These are phyloP conservation scores for Microctenopoma lineatum DNA, from an alignment of 2,797 vertebrate species.

Conservation along the genomic window DNA sequence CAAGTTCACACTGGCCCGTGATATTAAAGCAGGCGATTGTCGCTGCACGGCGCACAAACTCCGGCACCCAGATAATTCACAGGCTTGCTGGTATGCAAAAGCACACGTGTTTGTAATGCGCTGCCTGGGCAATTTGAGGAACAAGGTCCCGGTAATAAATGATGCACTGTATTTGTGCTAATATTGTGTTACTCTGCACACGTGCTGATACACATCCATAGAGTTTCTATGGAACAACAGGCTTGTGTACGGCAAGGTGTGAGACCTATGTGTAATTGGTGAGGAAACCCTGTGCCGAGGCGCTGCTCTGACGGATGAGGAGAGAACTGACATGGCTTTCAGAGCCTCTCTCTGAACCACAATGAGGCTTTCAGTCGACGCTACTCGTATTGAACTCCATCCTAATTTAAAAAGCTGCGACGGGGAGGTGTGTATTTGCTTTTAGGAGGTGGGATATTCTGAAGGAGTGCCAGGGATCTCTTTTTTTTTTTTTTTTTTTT, in stretches of 20 bases:
- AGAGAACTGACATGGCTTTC: slow-evolving; percentile 61
- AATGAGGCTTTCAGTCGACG: slow-evolving; percentile 71
- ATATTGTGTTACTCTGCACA: slow-evolving; percentile 5
- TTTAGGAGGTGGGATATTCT: slow-evolving; percentile 75
- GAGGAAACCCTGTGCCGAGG: slow-evolving; percentile 64
- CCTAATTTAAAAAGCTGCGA: slow-evolving; percentile 68
- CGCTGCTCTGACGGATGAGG: slow-evolving; percentile 70
- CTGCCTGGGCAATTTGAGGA: slow-evolving; percentile 5
- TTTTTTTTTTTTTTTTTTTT: slow-evolving; percentile 15
- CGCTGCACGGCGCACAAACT: not conserved
- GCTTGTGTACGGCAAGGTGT: slow-evolving; percentile 8
- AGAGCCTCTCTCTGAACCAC: slow-evolving; percentile 59
- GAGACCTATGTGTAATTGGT: slow-evolving; percentile 61
- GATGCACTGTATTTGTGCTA: slow-evolving; percentile 10
- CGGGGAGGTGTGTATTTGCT: slow-evolving; percentile 65
- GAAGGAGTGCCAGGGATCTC: slow-evolving; percentile 63
- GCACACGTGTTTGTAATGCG: slow-evolving; percentile 22
- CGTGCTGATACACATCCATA: not conserved
- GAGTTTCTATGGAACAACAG: slow-evolving; percentile 12
- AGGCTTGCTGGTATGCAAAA: slow-evolving; percentile 17
- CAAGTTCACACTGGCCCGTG: slow-evolving; percentile 39
- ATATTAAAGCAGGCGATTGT: slow-evolving; percentile 40
- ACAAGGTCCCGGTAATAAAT: slow-evolving; percentile 15
- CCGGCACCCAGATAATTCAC: slow-evolving; percentile 14
- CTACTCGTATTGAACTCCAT: slow-evolving; percentile 47